Evolutionary conservation across 2,113 vertebrate species (phyloP), one percentile per base, ranked within the genome.

Genomic region (Anarrhichthys ocellatus): DNA sequence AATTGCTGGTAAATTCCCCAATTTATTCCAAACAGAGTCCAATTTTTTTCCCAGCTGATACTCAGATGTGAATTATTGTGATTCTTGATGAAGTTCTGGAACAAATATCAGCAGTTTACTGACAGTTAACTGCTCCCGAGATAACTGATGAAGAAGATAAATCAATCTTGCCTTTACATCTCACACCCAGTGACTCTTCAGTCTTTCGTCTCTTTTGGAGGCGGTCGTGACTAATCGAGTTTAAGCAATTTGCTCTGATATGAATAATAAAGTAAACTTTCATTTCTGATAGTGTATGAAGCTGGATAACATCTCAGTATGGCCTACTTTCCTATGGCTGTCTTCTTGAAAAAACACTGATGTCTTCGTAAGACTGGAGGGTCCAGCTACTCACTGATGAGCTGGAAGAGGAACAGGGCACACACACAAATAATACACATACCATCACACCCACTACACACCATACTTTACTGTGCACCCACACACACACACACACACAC

Each of bases 361-460:
- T 74, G 86, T 93, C 92, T 88, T 93, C 87, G n/a, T 81, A 89
- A 89, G 81, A 92, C 73, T 86, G 87, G 76, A 88, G 84, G 70
- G 73, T 91, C 77, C 91, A 91, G 84, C 88, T 91, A 90, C 80
- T 86, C 86, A 91, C 83, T 90, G 91, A 74, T 83, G 83, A 85
- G 90, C 94, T 93, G 90, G 83, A 92, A 93, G 86, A 90, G 90
- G 90, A 93, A 92, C 85, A 92, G 81, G 87, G 82, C 20, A 52
- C 50, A 52, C 50, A 88, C 54, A 87, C 84, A 89, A 32, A 87
- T 70, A 88, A 82, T 63, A 80, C 79, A 74, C 73, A 86, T 82
- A 76, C 83, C 2, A 34, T 69, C 75, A 44, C 73, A 73, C 80
- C 52, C 73, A 71, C 56, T 22, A 24, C 87, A 83, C 63, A 27